Percentiles rank a stretch among this genome's conserved stretches.
Evolutionary conservation across 2,113 vertebrate genomes (phyloP).

Genomic region (Amazona vittata): DNA sequence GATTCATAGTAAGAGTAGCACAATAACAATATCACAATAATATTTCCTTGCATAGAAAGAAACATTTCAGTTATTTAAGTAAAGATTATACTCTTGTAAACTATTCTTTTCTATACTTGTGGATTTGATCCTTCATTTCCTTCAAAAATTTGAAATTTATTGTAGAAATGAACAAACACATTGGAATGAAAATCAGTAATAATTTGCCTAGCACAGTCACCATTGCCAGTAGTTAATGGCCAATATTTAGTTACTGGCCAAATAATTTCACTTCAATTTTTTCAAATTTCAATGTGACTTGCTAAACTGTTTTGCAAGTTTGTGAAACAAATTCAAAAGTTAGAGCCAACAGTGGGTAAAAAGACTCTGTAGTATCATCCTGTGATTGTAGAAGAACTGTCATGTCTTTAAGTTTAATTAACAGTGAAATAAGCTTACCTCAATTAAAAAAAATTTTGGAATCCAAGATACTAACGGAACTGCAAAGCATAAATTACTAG

Average conservation of each 20-base stretch:
- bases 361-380: neutral
- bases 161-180: neutral
- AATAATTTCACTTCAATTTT: neutral
- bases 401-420: constrained; percentile 7
- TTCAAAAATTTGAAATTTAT: neutral
- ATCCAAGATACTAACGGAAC: neutral
- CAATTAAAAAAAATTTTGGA: neutral
- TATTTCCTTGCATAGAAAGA: neutral
- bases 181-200: neutral
- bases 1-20: neutral
- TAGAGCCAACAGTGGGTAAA: neutral
- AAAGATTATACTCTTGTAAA: neutral
- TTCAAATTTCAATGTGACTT: neutral
- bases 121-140: neutral
- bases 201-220: neutral
- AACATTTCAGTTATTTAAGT: neutral
- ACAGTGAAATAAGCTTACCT: neutral
- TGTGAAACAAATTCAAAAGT: neutral
- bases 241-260: neutral
- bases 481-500: neutral
- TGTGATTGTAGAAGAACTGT: neutral
- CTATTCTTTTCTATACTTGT: neutral
- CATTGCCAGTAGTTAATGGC: neutral
- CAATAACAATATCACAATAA: neutral
- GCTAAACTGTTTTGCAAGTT: neutral